Conservation (phyloP, 2,888 invertebrate genomes). For the Flexamia atlantica region DNA sequence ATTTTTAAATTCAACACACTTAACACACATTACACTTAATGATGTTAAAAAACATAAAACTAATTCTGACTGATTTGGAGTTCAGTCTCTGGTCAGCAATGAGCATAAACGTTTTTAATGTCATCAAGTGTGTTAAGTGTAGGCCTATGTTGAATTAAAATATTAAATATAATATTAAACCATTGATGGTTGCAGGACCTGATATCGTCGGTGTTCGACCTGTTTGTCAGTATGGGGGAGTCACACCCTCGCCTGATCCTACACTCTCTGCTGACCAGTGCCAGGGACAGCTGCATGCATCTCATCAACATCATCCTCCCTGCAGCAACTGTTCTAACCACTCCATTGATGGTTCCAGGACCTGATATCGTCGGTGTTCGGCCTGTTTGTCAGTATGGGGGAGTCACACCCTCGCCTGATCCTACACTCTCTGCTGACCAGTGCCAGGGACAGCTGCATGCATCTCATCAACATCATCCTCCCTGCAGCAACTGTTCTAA, state of each 20-base stretch:
- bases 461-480: slow-evolving; percentile 85
- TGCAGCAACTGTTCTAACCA: slow-evolving; percentile 90
- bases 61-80: too few species aligned
- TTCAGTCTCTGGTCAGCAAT: too few species aligned
- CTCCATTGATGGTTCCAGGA: too few species aligned
- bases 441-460: slow-evolving; percentile 77
- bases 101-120: too few species aligned
- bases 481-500: slow-evolving; percentile 89
- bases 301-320: slow-evolving; percentile 85
- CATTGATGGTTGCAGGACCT: too few species aligned
- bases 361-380: slow-evolving; percentile 82
- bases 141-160: too few species aligned
- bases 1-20: too few species aligned
- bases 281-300: slow-evolving; percentile 78
- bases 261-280: slow-evolving; percentile 76
- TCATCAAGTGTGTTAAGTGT: too few species aligned
- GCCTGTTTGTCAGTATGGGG: slow-evolving; percentile 81
- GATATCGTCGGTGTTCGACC: slow-evolving; percentile 81
- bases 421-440: slow-evolving; percentile 76
- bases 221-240: slow-evolving; percentile 81
- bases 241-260: slow-evolving; percentile 77
- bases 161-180: too few species aligned
- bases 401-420: slow-evolving; percentile 78
- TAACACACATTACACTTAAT: too few species aligned
- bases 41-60: too few species aligned